Evolutionary conservation across 2,888 invertebrate genomes (phyloP).

Genomic region (Elysia crispata): DNA sequence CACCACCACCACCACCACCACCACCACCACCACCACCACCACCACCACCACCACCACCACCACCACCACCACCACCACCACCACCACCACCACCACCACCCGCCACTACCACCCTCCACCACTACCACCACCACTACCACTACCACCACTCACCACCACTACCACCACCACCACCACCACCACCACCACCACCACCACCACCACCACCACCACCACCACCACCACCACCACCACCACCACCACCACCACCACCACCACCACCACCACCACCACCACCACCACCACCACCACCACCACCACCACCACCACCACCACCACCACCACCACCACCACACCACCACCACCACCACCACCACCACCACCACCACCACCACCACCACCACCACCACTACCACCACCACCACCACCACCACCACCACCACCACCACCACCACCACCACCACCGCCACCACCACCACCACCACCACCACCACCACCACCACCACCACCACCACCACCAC

Average conservation of each 20-base stretch:
- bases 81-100: slow-evolving; percentile 25
- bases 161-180: not conserved
- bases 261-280: not conserved
- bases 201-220: not conserved
- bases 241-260: slow-evolving; percentile 1
- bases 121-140: slow-evolving; percentile 6
- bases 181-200: not conserved
- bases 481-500: slow-evolving; percentile 2
- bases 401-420: not conserved
- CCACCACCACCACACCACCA: no score
- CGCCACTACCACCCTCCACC: slow-evolving; percentile 18
- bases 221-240: slow-evolving; percentile 3
- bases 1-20: no score
- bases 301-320: not conserved
- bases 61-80: slow-evolving; percentile 51
- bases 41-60: slow-evolving; percentile 56
- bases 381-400: not conserved
- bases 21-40: slow-evolving; percentile 50
- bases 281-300: not conserved
- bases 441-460: slow-evolving; percentile 1
- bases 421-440: not conserved
- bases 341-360: no score
- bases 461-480: not conserved
- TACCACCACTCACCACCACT: not conserved
- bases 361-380: not conserved